Evolutionary conservation across 2,113 vertebrate genomes (phyloP).

Genomic region (Patagioenas fasciata): DNA sequence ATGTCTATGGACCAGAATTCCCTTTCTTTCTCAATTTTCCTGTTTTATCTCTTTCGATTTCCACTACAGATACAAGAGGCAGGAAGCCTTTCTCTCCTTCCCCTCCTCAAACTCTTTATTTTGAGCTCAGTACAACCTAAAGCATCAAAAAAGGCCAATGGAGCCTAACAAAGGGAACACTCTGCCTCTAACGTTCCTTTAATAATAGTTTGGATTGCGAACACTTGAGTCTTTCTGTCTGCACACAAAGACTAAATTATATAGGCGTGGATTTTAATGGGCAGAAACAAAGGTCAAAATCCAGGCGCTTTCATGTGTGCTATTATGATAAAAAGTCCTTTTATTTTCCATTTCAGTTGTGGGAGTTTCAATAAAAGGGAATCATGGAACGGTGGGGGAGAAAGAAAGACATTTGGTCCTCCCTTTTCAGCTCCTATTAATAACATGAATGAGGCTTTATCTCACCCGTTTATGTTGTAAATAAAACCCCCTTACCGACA

Average conservation of each 20-base stretch:
- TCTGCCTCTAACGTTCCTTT: not conserved
- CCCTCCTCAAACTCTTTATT: not conserved
- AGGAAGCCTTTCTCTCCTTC: not conserved
- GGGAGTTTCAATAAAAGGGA: slow-evolving; percentile 9
- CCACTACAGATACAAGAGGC: not conserved
- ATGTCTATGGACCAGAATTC: not conserved
- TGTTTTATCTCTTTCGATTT: not conserved
- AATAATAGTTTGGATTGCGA: not conserved
- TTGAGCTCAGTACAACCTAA: not conserved
- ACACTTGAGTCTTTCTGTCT: not conserved
- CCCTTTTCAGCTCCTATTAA: not conserved
- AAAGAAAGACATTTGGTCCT: not conserved
- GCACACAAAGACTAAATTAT: not conserved
- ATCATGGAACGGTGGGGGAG: not conserved
- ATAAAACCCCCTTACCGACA: not conserved
- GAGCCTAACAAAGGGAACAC: not conserved
- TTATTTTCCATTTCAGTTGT: not conserved
- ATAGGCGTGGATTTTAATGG: not conserved
- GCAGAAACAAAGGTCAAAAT: slow-evolving; percentile 10
- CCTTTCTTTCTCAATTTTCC: not conserved
- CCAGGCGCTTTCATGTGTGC: not conserved
- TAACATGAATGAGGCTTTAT: slow-evolving; percentile 34
- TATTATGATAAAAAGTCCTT: not conserved
- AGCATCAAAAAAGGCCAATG: not conserved
- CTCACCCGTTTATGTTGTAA: not conserved